Base-by-base conservation (phyloP, 2,113 vertebrate genomes). In the Chitala chitala region DNA sequence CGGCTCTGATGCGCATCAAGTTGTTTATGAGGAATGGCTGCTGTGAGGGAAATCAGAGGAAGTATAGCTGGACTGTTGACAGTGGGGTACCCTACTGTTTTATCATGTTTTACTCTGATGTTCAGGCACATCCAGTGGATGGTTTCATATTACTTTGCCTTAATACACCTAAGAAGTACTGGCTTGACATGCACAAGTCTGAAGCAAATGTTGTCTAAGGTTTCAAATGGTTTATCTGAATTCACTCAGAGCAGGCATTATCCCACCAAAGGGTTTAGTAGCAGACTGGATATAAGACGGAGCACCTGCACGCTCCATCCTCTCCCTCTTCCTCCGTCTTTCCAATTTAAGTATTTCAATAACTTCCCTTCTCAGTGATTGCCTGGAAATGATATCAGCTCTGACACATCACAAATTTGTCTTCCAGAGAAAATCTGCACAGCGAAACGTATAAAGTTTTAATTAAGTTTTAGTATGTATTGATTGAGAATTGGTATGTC, bases 401-500 rank as follows among this genome's bases (percentile, higher is more conserved):
- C 73, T 84, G 86, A 86, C 85, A 86, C 82, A 81, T 84, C 46
- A 36, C 82, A 87, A 82, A 88, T 86, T 85, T 83, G 81, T 87
- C 85, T 84, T 82, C 81, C 69, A 61, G 83, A 88, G 87, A 82
- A 87, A 87, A 88, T 90, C 88, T 86, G 75, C 76, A 75, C 82
- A 81, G 83, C 82, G 76, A 78, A 83, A 86, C 75, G 84, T 78
- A 82, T 80, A 82, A 83, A 71, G 80, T 78, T 83, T 88, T 88
- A 87, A 90, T 89, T 82, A 87, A 81, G 83, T 88, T 89, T 89
- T 85, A 89, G 91, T 86, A 84, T 84, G 85, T 88, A 88, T 87
- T 84, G 87, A 90, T 88, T 81, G 81, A 83, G 82, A 85, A 83
- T 84, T 85, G 85, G 87, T 88, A 83, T 77, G 77, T 81, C 77